Evolutionary conservation across 2,888 invertebrate species (phyloP).

Genomic region (Cephus pulcher): DNA sequence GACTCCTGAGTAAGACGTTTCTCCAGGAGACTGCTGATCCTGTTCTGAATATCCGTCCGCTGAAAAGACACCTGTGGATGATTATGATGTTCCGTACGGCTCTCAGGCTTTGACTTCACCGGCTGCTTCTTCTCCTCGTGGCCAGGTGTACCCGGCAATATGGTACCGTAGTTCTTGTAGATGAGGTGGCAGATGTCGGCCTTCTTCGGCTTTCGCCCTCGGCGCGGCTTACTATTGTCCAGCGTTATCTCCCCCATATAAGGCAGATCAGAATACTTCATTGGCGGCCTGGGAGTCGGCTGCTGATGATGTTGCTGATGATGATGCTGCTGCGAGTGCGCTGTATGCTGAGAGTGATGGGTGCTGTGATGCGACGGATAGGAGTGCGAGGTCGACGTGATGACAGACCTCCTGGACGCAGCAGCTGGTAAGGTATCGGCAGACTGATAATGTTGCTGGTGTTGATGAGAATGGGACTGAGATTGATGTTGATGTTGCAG

Average conservation of each 20-base stretch:
- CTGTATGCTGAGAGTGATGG: conserved; percentile 11
- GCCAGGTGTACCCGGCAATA: conserved; percentile 80
- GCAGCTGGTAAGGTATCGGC: conserved; percentile 20
- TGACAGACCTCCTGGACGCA: conserved; percentile 53
- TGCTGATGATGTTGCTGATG: conserved; percentile 43
- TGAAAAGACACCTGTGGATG: conserved; percentile 60
- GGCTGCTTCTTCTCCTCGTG: conserved; percentile 62
- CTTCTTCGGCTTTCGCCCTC: conserved; percentile 91
- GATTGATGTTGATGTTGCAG: conserved; percentile 20
- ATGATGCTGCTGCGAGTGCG: conserved; percentile 32
- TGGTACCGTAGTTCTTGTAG: conserved; percentile 91
- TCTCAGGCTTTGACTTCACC: conserved; percentile 12
- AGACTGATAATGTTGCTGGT: conserved; percentile 3
- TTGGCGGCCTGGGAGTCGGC: conserved; percentile 56
- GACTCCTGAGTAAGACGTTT: conserved; percentile 78
- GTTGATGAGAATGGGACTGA: conserved; percentile 17
- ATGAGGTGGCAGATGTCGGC: conserved; percentile 92
- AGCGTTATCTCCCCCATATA: conserved; percentile 94
- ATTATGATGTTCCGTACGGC: conserved; percentile 25
- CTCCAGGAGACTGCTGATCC: conserved; percentile 78
- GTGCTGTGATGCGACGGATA: conserved; percentile 23
- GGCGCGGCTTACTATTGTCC: conserved; percentile 86
- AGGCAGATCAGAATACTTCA: conserved; percentile 85
- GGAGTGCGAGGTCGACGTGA: conserved; percentile 54
- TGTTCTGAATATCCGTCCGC: conserved; percentile 76